Base-by-base conservation (phyloP, 1,140 invertebrate species). In the Drosophila tsacasi region DNA sequence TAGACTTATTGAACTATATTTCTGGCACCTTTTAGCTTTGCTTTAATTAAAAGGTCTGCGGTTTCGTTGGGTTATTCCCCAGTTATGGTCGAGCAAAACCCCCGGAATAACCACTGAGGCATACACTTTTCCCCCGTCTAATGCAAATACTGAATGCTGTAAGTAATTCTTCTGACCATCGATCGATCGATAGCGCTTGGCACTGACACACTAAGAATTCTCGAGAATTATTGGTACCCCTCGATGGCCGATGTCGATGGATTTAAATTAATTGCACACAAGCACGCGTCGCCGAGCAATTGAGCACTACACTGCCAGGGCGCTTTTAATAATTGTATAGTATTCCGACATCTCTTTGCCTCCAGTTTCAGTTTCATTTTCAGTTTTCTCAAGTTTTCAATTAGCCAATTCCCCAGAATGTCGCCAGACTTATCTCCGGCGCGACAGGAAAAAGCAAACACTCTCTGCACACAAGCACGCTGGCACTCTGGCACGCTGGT, bases 121-220 rank as follows among this genome's bases (percentile, higher is more conserved):
- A 71, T 46, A 1, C 12, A 57, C 49, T 71, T 40, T 35, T 54
- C 3, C 25, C 44, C 25, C n/a, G 27, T 30, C 27, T 12, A n/a
- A 57, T 6, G 23, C 21, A 25, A 57, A 57, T 39, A 15, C 37
- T 40, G 30, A 68, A 55, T 63, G n/a, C 47, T 54, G 66, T 5
- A 44, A 21, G 21, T 21, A n/a, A 27, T 10, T 35, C 37, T 37
- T 21, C 23, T 30, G 39, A 46, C 15, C 54, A 30, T 57, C 44
- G 69, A 37, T 73, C 44, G 54, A 73, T 73, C 47, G 27, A 54
- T 68, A 3, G 27, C 49, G 54, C 47, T 57, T 80, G 77, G 69
- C 77, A 74, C 68, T 80, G 77, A 80, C 77, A 79, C 77, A 79
- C 35, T 66, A 79, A 73, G 54, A 57, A 27, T 13, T 35, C 12